Evolutionary conservation across 2,113 vertebrate species (phyloP).

Genomic region (Periophthalmodon schlosseri): DNA sequence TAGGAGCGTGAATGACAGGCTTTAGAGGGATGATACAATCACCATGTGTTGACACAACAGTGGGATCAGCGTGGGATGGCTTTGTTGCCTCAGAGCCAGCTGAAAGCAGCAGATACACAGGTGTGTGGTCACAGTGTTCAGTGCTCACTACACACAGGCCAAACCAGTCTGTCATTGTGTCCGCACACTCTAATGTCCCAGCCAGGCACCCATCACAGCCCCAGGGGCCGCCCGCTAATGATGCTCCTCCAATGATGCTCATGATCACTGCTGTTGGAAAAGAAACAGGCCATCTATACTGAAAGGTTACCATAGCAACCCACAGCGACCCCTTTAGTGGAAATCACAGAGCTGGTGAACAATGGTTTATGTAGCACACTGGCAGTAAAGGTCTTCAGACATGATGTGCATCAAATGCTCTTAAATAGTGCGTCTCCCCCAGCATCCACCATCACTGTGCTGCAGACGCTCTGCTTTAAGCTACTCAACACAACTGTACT

Average conservation of each 20-base stretch:
- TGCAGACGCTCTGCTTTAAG: neutral
- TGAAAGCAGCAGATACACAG: slow-evolving; percentile 20
- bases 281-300: slow-evolving; percentile 51
- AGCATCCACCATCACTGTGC: neutral
- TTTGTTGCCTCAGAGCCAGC: slow-evolving; percentile 55
- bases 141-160: slow-evolving; percentile 30
- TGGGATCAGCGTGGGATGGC: slow-evolving; percentile 28
- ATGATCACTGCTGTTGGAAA: slow-evolving; percentile 53
- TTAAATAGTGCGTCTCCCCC: neutral
- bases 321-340: slow-evolving; percentile 45
- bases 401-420: neutral
- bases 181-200: slow-evolving; percentile 32
- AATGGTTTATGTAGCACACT: slow-evolving; percentile 44
- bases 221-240: slow-evolving; percentile 47
- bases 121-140: slow-evolving; percentile 1
- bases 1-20: slow-evolving; percentile 42
- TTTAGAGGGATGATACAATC: slow-evolving; percentile 44
- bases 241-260: slow-evolving; percentile 56
- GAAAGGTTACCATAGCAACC: slow-evolving; percentile 67
- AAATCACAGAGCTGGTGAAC: slow-evolving; percentile 55
- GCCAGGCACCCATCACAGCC: slow-evolving; percentile 53
- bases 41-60: slow-evolving; percentile 47
- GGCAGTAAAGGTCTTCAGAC: slow-evolving; percentile 16
- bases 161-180: slow-evolving; percentile 21
- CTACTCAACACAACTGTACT: neutral